phyloP scores from a whole-genome alignment of 2,113 vertebrate species.

The Serranochromis macrocephalus region DNA sequence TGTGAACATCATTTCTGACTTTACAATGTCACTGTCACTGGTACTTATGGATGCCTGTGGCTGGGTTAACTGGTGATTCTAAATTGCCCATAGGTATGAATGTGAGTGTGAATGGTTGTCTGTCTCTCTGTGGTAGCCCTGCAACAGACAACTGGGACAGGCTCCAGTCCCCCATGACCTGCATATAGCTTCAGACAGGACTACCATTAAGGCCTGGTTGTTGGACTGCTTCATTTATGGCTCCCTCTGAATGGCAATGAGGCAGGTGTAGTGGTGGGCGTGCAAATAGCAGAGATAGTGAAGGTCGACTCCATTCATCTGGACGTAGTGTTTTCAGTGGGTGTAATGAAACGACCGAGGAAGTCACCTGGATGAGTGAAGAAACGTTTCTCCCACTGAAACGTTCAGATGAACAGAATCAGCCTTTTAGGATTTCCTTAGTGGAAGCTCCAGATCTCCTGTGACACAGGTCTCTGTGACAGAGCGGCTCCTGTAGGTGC shows the following conservation, averaged over 20 bases:
- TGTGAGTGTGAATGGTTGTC: not conserved
- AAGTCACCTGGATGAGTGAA: not conserved
- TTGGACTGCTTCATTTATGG: not conserved
- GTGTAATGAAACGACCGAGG: not conserved
- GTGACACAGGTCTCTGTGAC: not conserved
- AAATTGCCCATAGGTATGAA: not conserved
- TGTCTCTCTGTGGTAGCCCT: not conserved
- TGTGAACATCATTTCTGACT: conserved; percentile 18
- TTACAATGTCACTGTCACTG: not conserved
- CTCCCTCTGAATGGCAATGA: not conserved
- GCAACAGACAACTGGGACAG: not conserved
- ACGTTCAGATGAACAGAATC: not conserved
- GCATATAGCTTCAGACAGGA: not conserved
- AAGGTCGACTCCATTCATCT: not conserved
- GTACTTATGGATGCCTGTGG: not conserved
- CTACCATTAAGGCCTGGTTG: not conserved
- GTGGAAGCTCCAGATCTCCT: not conserved
- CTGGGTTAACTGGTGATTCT: not conserved
- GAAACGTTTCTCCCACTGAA: not conserved
- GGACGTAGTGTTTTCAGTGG: not conserved
- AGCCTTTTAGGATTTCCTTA: not conserved
- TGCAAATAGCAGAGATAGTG: not conserved
- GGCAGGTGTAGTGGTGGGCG: not conserved
- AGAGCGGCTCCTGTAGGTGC: not conserved
- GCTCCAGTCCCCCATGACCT: not conserved